These are phyloP conservation scores for Ornithoptera alexandrae DNA, from an alignment of 2,888 invertebrate genomes.

Conservation along the genomic window DNA sequence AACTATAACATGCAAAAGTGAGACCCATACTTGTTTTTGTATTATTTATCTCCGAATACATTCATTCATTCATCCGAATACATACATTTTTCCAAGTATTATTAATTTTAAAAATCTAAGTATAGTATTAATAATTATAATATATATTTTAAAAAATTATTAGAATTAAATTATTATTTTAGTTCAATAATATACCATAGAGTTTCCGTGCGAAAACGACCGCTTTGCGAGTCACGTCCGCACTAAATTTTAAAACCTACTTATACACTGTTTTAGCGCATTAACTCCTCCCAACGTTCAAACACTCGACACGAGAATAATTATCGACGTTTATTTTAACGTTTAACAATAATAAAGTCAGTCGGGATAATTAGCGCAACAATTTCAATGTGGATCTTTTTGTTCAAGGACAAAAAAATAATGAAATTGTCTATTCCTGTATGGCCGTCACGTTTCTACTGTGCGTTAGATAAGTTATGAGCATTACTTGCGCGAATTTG, in stretches of 20 bases:
- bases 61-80: too few species aligned
- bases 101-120: too few species aligned
- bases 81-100: too few species aligned
- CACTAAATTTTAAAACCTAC: slow-evolving; percentile 15
- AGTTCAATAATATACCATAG: background rate
- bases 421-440: slow-evolving; percentile 23
- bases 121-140: too few species aligned
- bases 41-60: background rate
- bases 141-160: too few species aligned
- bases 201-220: slow-evolving; percentile 22
- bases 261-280: slow-evolving; percentile 15
- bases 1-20: background rate
- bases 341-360: slow-evolving; percentile 29
- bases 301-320: slow-evolving; percentile 26
- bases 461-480: slow-evolving; percentile 1
- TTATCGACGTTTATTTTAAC: slow-evolving; percentile 29
- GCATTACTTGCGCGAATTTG: too few species aligned
- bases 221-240: slow-evolving; percentile 24
- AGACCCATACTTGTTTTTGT: background rate
- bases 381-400: slow-evolving; percentile 21
- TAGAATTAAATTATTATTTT: too few species aligned
- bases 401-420: slow-evolving; percentile 33
- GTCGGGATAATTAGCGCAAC: slow-evolving; percentile 29
- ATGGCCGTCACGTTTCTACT: slow-evolving; percentile 12
- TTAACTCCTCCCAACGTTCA: slow-evolving; percentile 6